Base-by-base conservation (phyloP, 2,797 vertebrate genomes). In the Austrolebias charrua region DNA sequence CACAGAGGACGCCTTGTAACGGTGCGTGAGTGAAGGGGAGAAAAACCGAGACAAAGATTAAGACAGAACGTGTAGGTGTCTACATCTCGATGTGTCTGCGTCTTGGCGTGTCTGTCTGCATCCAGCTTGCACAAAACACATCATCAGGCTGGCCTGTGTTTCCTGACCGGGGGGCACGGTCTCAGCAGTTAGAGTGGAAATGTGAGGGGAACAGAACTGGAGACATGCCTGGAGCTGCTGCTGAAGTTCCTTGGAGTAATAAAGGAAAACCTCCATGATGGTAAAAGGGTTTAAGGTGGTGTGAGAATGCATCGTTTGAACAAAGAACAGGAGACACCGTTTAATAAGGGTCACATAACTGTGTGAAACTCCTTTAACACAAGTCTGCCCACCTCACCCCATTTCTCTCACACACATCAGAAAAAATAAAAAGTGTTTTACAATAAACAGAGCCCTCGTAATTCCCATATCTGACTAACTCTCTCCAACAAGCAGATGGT, bases 51-150 rank as follows among this genome's bases (percentile, higher is more conserved):
- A 70, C 24, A 28, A 48, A 60, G 43, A 63, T 45, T 62, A 55
- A 76, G 64, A 80, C 53, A 60, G 38, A 79, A 59, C 72, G 56
- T 71, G 60, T 75, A 60, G 60, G 58, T 80, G 66, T 82, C 71
- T 71, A 59, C 59, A 77, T 71, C 55, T 53, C 47, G 56, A 50
- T 76, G 70, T 75, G 70, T 80, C 38, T 73, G 46, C 66, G 65
- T 77, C 63, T 79, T 79, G 52, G 49, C 45, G n/a, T 71, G 75
- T 76, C 75, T 81, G 80, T 87, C 83, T 88, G 75, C 53, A 79
- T 71, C 42, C 43, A 46, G 18, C 73, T 86, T 86, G 84, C 83
- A 83, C 85, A 80, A 89, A 92, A 91, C 88, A 90, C 62, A 73
- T 84, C 90, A 85, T 49, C 64, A 49, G 88, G 88, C 78, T 81